A percentile compares a stretch with the other conserved stretches of the same genome.
Conservation (phyloP, 2,113 vertebrate species). For the Megaleporinus macrocephalus region DNA sequence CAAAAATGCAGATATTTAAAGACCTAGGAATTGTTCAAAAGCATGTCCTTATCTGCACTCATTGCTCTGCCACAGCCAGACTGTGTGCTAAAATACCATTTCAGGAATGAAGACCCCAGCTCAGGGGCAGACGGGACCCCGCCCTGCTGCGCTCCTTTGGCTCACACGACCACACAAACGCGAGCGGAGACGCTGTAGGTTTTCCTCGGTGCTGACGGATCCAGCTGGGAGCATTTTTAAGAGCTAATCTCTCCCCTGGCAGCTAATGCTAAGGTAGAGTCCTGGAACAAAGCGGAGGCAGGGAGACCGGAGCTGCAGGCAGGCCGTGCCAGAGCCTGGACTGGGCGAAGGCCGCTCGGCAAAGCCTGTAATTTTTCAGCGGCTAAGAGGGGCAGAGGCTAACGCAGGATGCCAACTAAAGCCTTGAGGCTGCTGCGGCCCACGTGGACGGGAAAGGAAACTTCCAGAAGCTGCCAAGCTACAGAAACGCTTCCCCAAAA, state of each 20-base stretch:
- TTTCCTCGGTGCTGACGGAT: background rate
- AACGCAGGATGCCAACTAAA: slow-evolving; percentile 1
- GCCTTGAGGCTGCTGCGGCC: slow-evolving; percentile 20
- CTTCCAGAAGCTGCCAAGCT: background rate
- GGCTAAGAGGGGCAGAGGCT: slow-evolving; percentile 14
- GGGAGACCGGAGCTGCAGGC: slow-evolving; percentile 38
- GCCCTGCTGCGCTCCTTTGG: slow-evolving; percentile 9
- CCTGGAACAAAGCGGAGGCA: slow-evolving; percentile 22
- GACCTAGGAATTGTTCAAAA: too few relatives aligned
- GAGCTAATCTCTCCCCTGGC: slow-evolving; percentile 30
- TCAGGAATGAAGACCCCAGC: slow-evolving; percentile 2
- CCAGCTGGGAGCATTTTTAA: slow-evolving; percentile 30
- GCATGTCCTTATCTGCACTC: too few relatives aligned
- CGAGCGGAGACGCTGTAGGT: background rate
- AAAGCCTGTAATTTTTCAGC: slow-evolving; percentile 39
- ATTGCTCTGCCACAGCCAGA: too few relatives aligned
- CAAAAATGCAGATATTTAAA: too few relatives aligned
- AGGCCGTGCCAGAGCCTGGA: slow-evolving; percentile 26
- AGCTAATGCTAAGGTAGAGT: slow-evolving; percentile 24
- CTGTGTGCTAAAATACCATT: slow-evolving; percentile 7
- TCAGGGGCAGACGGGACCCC: background rate
- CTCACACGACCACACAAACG: slow-evolving; percentile 11
- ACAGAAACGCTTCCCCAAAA: background rate
- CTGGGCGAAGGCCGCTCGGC: slow-evolving; percentile 13
- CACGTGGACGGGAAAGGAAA: background rate